Evolutionary conservation across 1,140 invertebrate genomes (phyloP).

Genomic region (Drosophila biarmipes): DNA sequence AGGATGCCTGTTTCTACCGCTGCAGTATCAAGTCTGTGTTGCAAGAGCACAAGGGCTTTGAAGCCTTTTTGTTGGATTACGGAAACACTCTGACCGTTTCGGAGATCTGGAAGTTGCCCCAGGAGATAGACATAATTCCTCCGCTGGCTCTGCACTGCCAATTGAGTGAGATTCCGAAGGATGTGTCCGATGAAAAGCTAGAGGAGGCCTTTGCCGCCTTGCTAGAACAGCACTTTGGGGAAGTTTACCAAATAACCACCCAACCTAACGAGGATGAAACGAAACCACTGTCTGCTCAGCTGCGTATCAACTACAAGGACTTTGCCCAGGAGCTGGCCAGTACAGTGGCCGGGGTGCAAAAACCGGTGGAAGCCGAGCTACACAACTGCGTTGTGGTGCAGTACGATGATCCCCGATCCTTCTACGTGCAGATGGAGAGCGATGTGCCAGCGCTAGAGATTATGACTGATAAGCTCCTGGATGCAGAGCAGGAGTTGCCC

Average conservation of each 20-base stretch:
- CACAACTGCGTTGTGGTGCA: slow-evolving; percentile 86
- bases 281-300: slow-evolving; percentile 35
- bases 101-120: slow-evolving; percentile 87
- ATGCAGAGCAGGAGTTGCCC: slow-evolving; percentile 86
- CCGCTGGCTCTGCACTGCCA: slow-evolving; percentile 87
- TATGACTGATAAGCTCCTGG: slow-evolving; percentile 86
- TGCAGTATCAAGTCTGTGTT: slow-evolving; percentile 87
- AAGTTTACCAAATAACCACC: slow-evolving; percentile 68
- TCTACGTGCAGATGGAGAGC: slow-evolving; percentile 88
- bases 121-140: slow-evolving; percentile 86
- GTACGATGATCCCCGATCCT: slow-evolving; percentile 86
- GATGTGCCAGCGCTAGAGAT: slow-evolving; percentile 86
- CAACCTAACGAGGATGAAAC: slow-evolving; percentile 25
- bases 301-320: slow-evolving; percentile 71
- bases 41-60: slow-evolving; percentile 85
- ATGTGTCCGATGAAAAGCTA: slow-evolving; percentile 45
- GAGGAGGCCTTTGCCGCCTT: slow-evolving; percentile 61
- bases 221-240: slow-evolving; percentile 76
- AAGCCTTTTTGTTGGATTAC: slow-evolving; percentile 90
- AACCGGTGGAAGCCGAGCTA: slow-evolving; percentile 61
- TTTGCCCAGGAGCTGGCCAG: slow-evolving; percentile 68
- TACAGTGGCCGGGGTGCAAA: slow-evolving; percentile 60
- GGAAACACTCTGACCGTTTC: slow-evolving; percentile 87
- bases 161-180: slow-evolving; percentile 74
- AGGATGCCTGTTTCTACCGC: slow-evolving; percentile 89